Evolutionary conservation across 2,888 invertebrate genomes (phyloP), one percentile per base, ranked within the genome.

Genomic region (Amphipoea oculea): DNA sequence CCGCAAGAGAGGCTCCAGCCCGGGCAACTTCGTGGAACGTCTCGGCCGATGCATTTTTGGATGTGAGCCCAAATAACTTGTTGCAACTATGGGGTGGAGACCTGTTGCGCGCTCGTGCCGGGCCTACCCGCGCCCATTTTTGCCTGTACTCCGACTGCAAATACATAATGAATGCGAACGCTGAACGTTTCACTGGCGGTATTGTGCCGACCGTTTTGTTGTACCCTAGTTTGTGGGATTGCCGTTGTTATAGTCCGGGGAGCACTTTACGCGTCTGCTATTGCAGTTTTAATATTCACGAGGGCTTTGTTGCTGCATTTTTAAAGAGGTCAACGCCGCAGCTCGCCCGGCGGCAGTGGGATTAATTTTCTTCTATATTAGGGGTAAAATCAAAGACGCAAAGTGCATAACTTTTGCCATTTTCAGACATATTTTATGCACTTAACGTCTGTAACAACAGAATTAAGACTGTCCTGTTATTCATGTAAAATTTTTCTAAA

Each of bases 31-130:
- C 89, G 91, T 91, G 76, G 78, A 92, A 91, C 91, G 92, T 93
- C 92, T 93, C 93, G 92, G 93, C 93, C 95, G 95, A 94, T 97
- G 96, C 96, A 96, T 96, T 97, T 97, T 97, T 97, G 96, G 96
- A 96, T 94, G 94, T 92, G 95, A 94, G 96, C 96, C 96, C 96
- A 96, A 94, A 94, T 94, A 94, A 96, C 96, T 96, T 96, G 96
- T 96, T 96, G 96, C 96, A 95, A 92, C 93, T 88, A 90, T 88
- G 92, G 95, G 94, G 89, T 87, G 84, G 90, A 90, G 90, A 96
- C 96, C 96, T 96, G 96, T 97, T 96, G 96, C 95, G 88, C 86
- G 83, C 91, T 90, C 92, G 93, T 93, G 93, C 93, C 93, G 90
- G 91, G 93, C 92, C 92, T 92, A 92, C 90, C 87, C 90, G 84